A percentile compares a stretch with the other conserved stretches of the same genome.
Evolutionary conservation across 2,113 vertebrate species (phyloP).

Genomic region (Tenrec ecaudatus): DNA sequence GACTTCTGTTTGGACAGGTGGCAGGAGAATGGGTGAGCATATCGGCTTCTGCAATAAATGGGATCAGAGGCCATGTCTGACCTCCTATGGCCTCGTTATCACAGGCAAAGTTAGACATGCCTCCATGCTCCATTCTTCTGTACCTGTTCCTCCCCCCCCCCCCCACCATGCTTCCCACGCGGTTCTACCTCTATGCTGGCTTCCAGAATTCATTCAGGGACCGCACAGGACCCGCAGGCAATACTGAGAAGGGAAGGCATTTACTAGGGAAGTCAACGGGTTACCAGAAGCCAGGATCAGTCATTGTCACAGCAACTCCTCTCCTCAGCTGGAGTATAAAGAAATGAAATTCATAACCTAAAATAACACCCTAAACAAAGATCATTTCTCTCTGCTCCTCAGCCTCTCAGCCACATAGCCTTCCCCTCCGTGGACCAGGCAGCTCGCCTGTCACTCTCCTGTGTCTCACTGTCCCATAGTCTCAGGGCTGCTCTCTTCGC

Average conservation of each 20-base stretch:
- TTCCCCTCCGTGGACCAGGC: neutral
- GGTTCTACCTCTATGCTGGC: neutral
- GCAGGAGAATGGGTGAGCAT: neutral
- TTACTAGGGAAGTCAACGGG: no score
- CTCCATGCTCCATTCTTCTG: no score
- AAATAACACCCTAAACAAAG: neutral
- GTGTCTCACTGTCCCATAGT: neutral
- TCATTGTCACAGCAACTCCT: neutral
- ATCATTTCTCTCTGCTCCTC: neutral
- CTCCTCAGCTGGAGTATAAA: neutral
- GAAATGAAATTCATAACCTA: neutral
- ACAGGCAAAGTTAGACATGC: no score
- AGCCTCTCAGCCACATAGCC: no score
- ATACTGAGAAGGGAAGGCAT: no score
- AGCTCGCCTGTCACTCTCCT: neutral
- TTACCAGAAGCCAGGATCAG: neutral
- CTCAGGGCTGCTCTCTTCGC: neutral
- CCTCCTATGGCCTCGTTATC: no score
- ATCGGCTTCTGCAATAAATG: neutral
- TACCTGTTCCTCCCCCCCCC: no score
- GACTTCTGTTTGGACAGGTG: slow-evolving; percentile 22
- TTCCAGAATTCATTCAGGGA: neutral
- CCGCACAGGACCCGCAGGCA: no score
- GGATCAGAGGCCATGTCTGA: no score
- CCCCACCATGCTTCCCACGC: no score